A percentile compares a stretch with the other conserved stretches of the same genome.
Conservation (phyloP, 1,140 invertebrate species). For the Paramacrobiotus metropolitanus region DNA sequence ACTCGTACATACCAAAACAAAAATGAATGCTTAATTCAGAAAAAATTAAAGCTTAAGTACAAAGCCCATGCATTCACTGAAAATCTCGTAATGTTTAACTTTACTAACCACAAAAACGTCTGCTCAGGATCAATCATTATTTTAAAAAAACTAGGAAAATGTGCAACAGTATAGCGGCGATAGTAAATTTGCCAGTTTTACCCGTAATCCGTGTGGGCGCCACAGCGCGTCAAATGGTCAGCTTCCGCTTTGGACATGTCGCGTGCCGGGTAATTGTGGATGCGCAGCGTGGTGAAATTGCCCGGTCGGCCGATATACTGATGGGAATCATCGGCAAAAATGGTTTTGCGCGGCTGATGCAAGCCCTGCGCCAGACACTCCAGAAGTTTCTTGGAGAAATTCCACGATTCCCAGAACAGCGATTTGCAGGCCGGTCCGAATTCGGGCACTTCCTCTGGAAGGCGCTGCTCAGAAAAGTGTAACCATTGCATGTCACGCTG, state of each 20-base stretch:
- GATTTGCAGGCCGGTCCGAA: not conserved
- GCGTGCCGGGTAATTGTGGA: constrained; percentile 35
- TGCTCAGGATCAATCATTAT: not conserved
- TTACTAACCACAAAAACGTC: not conserved
- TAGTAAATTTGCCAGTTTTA: not conserved
- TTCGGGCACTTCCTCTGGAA: not conserved
- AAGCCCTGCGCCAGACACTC: not conserved
- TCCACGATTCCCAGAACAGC: not conserved
- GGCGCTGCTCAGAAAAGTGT: not conserved
- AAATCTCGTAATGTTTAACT: not conserved
- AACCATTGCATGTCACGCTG: no score
- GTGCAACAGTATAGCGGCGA: no score
- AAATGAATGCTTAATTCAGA: not conserved
- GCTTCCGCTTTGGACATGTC: constrained; percentile 21
- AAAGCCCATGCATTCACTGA: not conserved
- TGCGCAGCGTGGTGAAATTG: constrained; percentile 38
- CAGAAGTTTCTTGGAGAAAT: constrained; percentile 3
- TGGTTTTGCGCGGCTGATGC: not conserved
- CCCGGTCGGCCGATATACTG: constrained; percentile 34
- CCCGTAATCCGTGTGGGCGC: constrained; percentile 43
- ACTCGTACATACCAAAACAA: not conserved
- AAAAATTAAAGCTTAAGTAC: not conserved
- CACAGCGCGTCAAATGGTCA: constrained; percentile 34
- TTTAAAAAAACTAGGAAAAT: not conserved
- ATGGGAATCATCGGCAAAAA: constrained; percentile 22